phyloP scores from a whole-genome alignment of 2,888 invertebrate species.

The Cerceris rybyensis region DNA sequence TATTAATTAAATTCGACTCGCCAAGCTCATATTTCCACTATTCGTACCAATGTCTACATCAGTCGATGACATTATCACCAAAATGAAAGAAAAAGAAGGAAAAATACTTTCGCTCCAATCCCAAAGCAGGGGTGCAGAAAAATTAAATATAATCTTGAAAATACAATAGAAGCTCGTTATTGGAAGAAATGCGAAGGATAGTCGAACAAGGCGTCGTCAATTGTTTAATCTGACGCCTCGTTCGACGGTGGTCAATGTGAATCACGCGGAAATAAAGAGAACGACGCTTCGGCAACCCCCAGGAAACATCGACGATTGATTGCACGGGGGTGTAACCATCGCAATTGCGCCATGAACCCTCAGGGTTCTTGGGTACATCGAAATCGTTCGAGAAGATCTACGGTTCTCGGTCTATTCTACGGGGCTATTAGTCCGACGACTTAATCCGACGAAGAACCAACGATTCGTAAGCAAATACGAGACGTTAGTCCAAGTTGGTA shows the following conservation, averaged over 20 bases:
- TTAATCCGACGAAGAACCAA: conserved; percentile 42
- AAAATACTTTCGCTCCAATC: too few relatives aligned
- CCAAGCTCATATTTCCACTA: too few relatives aligned
- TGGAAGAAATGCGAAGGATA: too few relatives aligned
- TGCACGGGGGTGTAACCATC: conserved; percentile 48
- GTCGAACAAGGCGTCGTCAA: neutral
- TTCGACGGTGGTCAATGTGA: conserved; percentile 50
- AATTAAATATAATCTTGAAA: too few relatives aligned
- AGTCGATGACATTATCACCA: too few relatives aligned
- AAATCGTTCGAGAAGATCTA: conserved; percentile 49
- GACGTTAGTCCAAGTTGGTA: neutral
- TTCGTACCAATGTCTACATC: too few relatives aligned
- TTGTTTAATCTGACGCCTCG: conserved; percentile 61
- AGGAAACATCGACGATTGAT: conserved; percentile 55
- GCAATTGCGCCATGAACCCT: conserved; percentile 56
- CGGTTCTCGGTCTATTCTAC: conserved; percentile 41
- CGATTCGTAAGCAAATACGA: conserved; percentile 38
- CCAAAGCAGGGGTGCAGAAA: too few relatives aligned
- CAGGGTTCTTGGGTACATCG: conserved; percentile 33
- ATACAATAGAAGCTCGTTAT: too few relatives aligned
- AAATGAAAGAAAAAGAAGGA: too few relatives aligned
- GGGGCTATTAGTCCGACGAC: conserved; percentile 41
- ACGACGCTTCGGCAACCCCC: conserved; percentile 35
- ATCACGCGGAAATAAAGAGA: conserved; percentile 59
- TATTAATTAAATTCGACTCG: too few relatives aligned